Evolutionary conservation across 2,797 vertebrate species (phyloP).

Genomic region (Darevskia mixta): DNA sequence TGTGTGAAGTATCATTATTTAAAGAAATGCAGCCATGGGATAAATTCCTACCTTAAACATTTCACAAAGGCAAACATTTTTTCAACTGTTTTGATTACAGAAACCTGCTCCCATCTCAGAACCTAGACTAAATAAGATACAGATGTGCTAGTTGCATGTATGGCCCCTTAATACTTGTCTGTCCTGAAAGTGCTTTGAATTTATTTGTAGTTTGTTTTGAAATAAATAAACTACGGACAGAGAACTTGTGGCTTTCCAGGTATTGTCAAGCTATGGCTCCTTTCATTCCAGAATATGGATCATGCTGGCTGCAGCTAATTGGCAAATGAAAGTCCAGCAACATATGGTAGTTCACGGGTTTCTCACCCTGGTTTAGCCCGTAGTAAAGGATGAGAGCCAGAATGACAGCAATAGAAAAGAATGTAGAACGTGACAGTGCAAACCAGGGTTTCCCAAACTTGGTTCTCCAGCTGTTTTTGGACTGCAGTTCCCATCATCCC

Average conservation of each 20-base stretch:
- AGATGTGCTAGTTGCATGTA: not conserved
- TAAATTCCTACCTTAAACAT: not conserved
- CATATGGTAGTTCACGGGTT: too few relatives aligned
- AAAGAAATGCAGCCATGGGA: not conserved
- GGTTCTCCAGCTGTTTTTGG: too few relatives aligned
- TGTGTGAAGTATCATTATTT: not conserved
- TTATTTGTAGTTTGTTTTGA: not conserved
- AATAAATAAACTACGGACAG: not conserved
- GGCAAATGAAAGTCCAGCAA: too few relatives aligned
- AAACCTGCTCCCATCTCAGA: not conserved
- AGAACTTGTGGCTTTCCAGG: too few relatives aligned
- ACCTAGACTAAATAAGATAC: not conserved
- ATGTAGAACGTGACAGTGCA: not conserved
- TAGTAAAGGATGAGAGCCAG: not conserved
- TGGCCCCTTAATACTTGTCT: not conserved
- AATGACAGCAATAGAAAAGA: not conserved
- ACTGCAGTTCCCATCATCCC: too few relatives aligned
- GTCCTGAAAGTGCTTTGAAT: not conserved
- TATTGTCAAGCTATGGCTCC: too few relatives aligned
- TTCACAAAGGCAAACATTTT: conserved; percentile 1
- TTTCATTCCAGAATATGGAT: too few relatives aligned
- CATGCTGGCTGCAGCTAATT: too few relatives aligned
- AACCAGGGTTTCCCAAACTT: too few relatives aligned
- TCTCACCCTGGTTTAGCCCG: too few relatives aligned
- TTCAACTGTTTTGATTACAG: not conserved